A percentile compares a stretch with the other conserved stretches of the same genome.
Evolutionary conservation across 2,797 vertebrate species (phyloP).

Genomic region (Botia almorhae): DNA sequence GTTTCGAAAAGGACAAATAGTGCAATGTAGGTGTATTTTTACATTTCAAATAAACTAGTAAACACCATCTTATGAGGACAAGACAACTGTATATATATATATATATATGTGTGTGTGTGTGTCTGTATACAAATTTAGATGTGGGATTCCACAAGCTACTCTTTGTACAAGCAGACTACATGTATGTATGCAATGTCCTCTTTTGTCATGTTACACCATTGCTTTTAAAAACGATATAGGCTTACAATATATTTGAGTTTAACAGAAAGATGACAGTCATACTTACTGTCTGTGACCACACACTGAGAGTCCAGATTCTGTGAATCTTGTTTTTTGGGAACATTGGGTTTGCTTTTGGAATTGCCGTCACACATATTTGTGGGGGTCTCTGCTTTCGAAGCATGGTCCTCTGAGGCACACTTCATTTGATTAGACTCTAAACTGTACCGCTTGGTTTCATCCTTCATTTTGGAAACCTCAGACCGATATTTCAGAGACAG

Average conservation of each 20-base stretch:
- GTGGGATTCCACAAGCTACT: too few relatives aligned
- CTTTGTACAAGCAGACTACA: too few relatives aligned
- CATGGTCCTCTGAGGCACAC: slow-evolving; percentile 26
- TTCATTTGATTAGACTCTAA: slow-evolving; percentile 67
- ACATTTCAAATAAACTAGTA: too few relatives aligned
- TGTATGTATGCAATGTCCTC: too few relatives aligned
- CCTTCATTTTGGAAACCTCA: slow-evolving; percentile 67
- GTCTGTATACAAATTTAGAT: too few relatives aligned
- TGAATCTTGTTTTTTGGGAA: slow-evolving; percentile 17
- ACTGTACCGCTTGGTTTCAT: slow-evolving; percentile 77
- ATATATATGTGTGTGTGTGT: too few relatives aligned
- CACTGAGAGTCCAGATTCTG: slow-evolving; percentile 5
- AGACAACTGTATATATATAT: too few relatives aligned
- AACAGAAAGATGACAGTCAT: not conserved
- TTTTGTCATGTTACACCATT: too few relatives aligned
- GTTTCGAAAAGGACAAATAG: too few relatives aligned
- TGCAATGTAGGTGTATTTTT: too few relatives aligned
- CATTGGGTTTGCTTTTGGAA: not conserved
- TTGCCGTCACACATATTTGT: not conserved
- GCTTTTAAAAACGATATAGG: not conserved
- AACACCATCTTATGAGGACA: too few relatives aligned
- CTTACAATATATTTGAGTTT: not conserved
- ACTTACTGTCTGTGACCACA: slow-evolving; percentile 22
- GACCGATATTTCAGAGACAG: slow-evolving; percentile 76
- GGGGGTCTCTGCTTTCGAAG: slow-evolving; percentile 21